Evolutionary conservation across 2,888 invertebrate species (phyloP).

Genomic region (Cecidostiba fungosa): DNA sequence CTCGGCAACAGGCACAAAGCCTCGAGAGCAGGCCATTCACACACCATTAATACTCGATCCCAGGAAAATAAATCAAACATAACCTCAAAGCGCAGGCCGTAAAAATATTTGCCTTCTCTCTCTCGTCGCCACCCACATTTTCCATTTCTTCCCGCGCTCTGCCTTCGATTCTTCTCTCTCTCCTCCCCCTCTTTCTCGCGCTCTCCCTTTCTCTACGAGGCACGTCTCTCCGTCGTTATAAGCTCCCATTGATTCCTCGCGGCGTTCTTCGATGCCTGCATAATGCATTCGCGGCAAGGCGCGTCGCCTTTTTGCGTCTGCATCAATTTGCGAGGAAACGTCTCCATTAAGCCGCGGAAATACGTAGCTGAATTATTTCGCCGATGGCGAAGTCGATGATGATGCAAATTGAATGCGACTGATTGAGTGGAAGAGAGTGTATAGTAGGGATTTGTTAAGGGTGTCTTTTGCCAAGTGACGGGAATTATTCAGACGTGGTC

Average conservation of each 20-base stretch:
- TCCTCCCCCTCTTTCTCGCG: not conserved
- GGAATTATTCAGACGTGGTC: not conserved
- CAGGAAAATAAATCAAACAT: slow-evolving; percentile 23
- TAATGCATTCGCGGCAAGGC: slow-evolving; percentile 33
- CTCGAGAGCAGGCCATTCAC: not conserved
- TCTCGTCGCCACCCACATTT: not conserved
- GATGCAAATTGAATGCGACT: not conserved
- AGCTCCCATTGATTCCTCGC: slow-evolving; percentile 30
- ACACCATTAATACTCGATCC: slow-evolving; percentile 6
- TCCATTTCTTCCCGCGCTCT: not conserved
- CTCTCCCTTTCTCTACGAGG: slow-evolving; percentile 13
- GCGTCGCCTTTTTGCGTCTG: slow-evolving; percentile 30
- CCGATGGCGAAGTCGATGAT: not conserved
- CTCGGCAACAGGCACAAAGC: not conserved
- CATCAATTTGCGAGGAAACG: slow-evolving; percentile 45
- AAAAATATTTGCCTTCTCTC: not conserved
- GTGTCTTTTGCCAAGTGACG: not conserved
- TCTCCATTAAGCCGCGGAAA: slow-evolving; percentile 17
- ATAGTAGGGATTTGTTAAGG: not conserved
- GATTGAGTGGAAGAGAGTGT: not conserved
- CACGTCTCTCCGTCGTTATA: slow-evolving; percentile 11
- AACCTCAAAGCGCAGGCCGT: not conserved
- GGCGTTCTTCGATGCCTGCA: slow-evolving; percentile 9
- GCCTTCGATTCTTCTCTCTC: not conserved
- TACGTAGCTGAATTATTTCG: slow-evolving; percentile 39